Base-by-base conservation (phyloP, 2,888 invertebrate species). In the Tetheella fluctuosa region DNA sequence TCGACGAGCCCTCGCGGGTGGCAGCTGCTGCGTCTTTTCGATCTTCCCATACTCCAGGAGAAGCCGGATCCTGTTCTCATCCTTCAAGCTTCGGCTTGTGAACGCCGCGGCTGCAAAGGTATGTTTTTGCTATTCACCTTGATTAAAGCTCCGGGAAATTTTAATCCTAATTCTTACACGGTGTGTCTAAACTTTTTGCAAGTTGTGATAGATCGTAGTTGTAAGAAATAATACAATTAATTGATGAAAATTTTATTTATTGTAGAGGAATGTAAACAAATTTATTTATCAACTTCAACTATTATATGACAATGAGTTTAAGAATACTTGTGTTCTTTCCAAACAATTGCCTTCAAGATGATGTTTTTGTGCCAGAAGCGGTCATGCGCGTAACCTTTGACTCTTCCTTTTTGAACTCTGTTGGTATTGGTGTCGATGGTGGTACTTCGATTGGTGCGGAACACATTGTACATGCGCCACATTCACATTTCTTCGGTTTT, bases 91-190 rank as follows among this genome's bases (percentile, higher is more conserved):
- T 77, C 83, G 80, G 69, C 77, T 70, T 69, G 76, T 71, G 71
- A 73, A 80, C 77, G 83, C 83, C 73, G 78, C 67, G 71, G 86
- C 90, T 90, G 90, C 74, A 90, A 90, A 89, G 80, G 81, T 84
- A 85, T 76, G n/a, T 77, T 77, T 48, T 85, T 73, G 82, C 84
- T 88, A 74, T 88, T 88, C 81, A 86, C 84, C 84, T 82, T 76
- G 69, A 84, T 81, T 79, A 80, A 78, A 73, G 68, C 61, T 61
- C 59, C 58, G 55, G 34, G 20, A 37, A 54, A 23, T 60, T 55
- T 57, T 28, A 61, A 76, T 15, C 55, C 23, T 37, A 37, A 55
- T 48, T 10, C 10, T 2, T 48, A 48, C 10, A n/a, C n/a, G n/a
- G n/a, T n/a, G 0, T 6, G 15, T 6, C 5, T 6, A n/a, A n/a